Percentiles rank a stretch among this genome's conserved stretches.
Conservation (phyloP, 2,113 vertebrate genomes). For the Ochotona princeps region DNA sequence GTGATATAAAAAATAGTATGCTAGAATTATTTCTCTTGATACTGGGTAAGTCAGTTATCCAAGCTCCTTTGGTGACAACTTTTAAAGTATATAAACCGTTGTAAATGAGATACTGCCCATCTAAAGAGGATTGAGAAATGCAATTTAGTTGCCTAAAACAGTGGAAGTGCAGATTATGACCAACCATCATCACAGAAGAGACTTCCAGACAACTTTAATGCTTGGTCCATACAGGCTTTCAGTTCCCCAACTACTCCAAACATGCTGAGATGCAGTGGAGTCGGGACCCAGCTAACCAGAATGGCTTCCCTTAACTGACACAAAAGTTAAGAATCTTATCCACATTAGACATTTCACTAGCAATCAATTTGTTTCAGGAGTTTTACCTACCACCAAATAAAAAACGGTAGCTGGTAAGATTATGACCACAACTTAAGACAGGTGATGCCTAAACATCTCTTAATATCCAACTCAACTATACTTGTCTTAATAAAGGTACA, state of each 20-base stretch:
- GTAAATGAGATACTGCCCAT: conserved; percentile 7
- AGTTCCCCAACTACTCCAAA: background rate
- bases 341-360: background rate
- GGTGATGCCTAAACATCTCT: background rate
- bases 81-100: background rate
- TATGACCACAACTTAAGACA: background rate
- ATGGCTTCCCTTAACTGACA: background rate
- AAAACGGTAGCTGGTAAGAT: background rate
- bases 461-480: background rate
- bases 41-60: background rate
- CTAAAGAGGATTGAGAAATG: background rate
- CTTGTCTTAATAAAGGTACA: conserved; percentile 3
- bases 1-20: conserved; percentile 14
- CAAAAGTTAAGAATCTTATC: background rate
- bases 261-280: background rate
- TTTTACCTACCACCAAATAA: background rate
- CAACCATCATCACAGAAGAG: background rate
- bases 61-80: background rate
- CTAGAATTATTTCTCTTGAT: background rate
- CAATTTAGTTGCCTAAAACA: background rate
- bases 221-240: background rate
- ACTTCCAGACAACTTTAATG: background rate
- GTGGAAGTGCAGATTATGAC: background rate
- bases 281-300: conserved; percentile 1
- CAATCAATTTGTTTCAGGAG: background rate